A percentile compares a stretch with the other conserved stretches of the same genome.
These are phyloP conservation scores for Peromyscus leucopus DNA, from an alignment of 2,113 vertebrate species.

Conservation along the genomic window DNA sequence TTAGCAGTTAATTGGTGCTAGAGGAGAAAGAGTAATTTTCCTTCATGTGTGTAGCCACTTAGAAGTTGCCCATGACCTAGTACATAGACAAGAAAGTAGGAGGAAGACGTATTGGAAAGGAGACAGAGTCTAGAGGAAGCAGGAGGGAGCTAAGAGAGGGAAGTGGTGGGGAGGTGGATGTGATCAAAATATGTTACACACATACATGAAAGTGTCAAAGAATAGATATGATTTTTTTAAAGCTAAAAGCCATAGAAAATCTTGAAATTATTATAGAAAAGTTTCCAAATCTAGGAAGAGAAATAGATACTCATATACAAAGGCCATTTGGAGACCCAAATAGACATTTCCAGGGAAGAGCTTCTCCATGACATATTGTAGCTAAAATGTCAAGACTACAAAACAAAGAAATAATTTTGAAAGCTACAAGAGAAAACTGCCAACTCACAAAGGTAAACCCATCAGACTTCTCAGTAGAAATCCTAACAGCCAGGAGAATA, in stretches of 20 bases:
- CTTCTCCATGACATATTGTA: not conserved
- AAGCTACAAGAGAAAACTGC: not conserved
- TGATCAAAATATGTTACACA: not conserved
- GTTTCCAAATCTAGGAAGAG: not conserved
- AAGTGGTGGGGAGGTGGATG: not conserved
- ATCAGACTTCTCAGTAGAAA: not conserved
- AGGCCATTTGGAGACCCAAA: not conserved
- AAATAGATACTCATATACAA: not conserved
- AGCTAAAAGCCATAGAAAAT: not conserved
- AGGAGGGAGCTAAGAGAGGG: not conserved
- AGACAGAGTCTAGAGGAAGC: not conserved
- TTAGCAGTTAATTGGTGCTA: not conserved
- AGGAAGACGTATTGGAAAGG: not conserved
- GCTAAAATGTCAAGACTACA: not conserved
- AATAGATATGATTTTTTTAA: not conserved
- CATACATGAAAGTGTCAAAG: not conserved
- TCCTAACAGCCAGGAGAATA: not conserved
- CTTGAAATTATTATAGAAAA: not conserved
- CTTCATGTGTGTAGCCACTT: not conserved
- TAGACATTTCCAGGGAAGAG: not conserved
- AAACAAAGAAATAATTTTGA: not conserved
- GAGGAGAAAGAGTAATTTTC: not conserved
- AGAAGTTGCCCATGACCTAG: not conserved
- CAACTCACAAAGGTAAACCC: not conserved
- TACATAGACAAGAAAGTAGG: not conserved